Base-by-base conservation (phyloP, 2,888 invertebrate species). In the Pterostichus niger region DNA sequence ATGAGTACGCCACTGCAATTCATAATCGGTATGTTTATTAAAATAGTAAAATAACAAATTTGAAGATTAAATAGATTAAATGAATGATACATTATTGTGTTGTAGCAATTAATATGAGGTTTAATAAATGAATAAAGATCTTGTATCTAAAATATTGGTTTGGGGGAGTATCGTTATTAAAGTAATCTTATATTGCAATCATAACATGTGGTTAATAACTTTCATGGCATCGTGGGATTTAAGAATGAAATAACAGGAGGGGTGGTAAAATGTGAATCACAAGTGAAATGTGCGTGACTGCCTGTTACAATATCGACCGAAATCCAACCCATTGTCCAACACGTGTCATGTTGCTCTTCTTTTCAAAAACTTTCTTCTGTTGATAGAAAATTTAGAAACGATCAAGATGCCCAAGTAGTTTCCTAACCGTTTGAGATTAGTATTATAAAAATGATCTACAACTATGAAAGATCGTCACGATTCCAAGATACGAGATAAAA, bases 131-230 rank as follows among this genome's bases (percentile, higher is more conserved):
- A 71, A 71, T n/a, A 40, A 46, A 44, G 68, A 71, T 46, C 17
- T 10, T 10, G 6, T 44, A 71, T 71, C 68, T 71, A 15, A 40
- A 71, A 46, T 71, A 44, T 56, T 40, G 68, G 13, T n/a, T 64
- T 40, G 44, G 68, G 68, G 68, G 68, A 71, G 75, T 76, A 35
- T 40, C 33, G 35, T 76, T 75, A 76, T 52, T 76, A 40, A 54
- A 76, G 33, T 40, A 35, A 76, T 56, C 76, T 56, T 56, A 54
- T 40, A 76, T 76, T 56, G 40, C 68, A 71, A 71, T 71, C 68
- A 17, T 71, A 35, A 40, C 64, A 64, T 64, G 68, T 71, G 40
- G 17, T 44, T 40, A 44, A 56, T 56, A 64, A 64, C 35, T 7
- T 15, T 13, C 10, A 64, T 6, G 6, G 6, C 31, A n/a, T 35